Conservation (phyloP, 2,113 vertebrate genomes). For the Sarotherodon lohbergeri region DNA sequence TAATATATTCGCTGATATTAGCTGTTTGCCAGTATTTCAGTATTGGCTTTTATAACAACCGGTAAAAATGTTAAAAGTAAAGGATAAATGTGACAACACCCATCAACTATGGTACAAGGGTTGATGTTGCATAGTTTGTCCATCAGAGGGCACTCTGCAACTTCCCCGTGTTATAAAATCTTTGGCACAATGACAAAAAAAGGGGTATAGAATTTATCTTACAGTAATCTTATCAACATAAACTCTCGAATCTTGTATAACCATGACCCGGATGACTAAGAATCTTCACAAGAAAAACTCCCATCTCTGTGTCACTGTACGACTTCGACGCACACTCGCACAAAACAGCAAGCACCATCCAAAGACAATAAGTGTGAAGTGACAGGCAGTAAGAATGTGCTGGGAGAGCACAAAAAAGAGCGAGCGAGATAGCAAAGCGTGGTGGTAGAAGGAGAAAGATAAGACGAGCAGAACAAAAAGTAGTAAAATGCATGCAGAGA, state of each 20-base stretch:
- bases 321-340: background rate
- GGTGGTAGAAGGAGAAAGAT: conserved; percentile 8
- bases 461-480: conserved; percentile 35
- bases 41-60: background rate
- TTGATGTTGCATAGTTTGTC: background rate
- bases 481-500: conserved; percentile 42
- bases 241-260: background rate
- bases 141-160: background rate
- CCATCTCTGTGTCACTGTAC: background rate
- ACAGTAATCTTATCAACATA: background rate
- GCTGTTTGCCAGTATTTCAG: background rate
- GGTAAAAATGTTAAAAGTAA: background rate
- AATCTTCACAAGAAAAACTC: background rate
- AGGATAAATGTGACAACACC: background rate
- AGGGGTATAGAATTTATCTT: background rate
- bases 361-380: background rate
- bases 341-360: background rate
- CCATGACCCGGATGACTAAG: background rate
- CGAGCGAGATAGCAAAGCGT: background rate
- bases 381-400: background rate
- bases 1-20: background rate
- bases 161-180: background rate
- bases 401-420: background rate
- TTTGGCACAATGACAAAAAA: background rate
- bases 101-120: background rate